Base-by-base conservation (phyloP, 2,113 vertebrate species). In the Lanius ludovicianus region DNA sequence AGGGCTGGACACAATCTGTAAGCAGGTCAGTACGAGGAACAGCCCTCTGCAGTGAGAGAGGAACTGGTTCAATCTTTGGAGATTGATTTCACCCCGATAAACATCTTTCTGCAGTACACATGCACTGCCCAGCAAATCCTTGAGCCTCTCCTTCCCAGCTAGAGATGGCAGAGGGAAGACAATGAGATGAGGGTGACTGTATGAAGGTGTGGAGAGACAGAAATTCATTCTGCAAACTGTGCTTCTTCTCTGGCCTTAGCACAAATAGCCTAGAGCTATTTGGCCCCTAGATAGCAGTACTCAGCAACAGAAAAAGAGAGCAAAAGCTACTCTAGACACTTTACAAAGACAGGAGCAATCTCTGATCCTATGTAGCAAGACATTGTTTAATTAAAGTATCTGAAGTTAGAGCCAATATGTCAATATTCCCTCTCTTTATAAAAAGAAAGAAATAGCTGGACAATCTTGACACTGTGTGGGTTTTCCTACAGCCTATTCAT, bases 401-500 rank as follows among this genome's bases (percentile, higher is more conserved):
- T 82, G 57, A 89, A 87, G 90, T 78, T 46, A 64, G 46, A 92
- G 46, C 13, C 17, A 85, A 15, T 33, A 78, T 65, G 42, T 28
- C 89, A 82, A 93, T 83, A 94, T 69, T 76, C 28, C 2, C 60
- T 28, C 33, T 87, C 59, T 49, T 78, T 57, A 76, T 30, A 84
- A 67, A 63, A 92, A 78, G 9, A 15, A 13, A 83, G 82, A 77
- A 95, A 95, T 17, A 86, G 49, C 52, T 82, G 89, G 80, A 56
- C 22, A 90, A 28, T 64, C 60, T 33, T 46, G 44, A 87, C 85
- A 62, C 41, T 52, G 35, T 19, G 15, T 87, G 41, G 18, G 31
- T 76, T 91, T 89, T 90, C 65, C 68, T 80, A 62, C 17, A 93
- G 79, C 44, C 80, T 93, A 64, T 90, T 96, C 90, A 71, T 83